Evolutionary conservation across 2,113 vertebrate genomes (phyloP).

Genomic region (Toxostoma redivivum): DNA sequence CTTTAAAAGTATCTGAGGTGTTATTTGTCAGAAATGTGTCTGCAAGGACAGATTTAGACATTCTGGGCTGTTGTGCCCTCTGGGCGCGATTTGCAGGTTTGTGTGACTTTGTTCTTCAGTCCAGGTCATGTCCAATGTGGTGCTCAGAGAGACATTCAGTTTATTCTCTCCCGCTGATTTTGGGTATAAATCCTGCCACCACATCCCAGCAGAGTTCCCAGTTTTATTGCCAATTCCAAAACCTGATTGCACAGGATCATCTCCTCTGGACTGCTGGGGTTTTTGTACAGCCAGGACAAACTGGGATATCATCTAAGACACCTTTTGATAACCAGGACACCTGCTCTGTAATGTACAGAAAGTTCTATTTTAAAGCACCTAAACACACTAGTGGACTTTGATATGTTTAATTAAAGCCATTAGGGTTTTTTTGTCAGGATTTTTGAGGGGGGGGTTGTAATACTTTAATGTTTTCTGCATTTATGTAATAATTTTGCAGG

Average conservation of each 20-base stretch:
- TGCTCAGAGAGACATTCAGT: neutral
- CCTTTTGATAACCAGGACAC: neutral
- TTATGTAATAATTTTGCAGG: neutral
- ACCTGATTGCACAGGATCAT: no score
- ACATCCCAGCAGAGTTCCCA: neutral
- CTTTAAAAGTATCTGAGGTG: neutral
- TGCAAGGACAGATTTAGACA: neutral
- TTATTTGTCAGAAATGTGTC: neutral
- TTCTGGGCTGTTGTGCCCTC: neutral
- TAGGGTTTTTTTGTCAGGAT: neutral
- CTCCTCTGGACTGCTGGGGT: neutral
- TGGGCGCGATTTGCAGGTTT: neutral
- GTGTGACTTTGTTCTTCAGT: neutral
- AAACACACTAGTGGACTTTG: neutral
- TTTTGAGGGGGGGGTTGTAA: neutral
- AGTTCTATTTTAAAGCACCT: neutral
- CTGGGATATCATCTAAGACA: neutral
- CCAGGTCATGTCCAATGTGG: neutral
- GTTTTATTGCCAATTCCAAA: neutral
- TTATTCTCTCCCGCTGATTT: neutral
- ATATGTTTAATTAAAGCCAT: neutral
- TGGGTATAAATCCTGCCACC: neutral
- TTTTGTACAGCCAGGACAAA: neutral
- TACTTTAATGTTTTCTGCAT: neutral
- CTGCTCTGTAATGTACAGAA: neutral